Evolutionary conservation across 2,888 invertebrate genomes (phyloP).

Genomic region (Neuroscelio doddi): DNA sequence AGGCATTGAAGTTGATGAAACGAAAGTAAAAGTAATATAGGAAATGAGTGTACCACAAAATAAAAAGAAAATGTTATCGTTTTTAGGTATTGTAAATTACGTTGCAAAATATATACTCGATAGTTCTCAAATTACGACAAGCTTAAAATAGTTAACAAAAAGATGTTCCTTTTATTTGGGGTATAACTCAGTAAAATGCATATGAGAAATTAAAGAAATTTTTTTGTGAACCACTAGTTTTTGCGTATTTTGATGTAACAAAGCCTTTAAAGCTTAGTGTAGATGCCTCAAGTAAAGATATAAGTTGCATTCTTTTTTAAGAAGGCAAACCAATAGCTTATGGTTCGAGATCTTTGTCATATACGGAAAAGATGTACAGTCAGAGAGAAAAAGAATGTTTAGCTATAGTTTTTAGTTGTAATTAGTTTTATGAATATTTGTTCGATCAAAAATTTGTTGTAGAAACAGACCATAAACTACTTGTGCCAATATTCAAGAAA

Average conservation of each 20-base stretch:
- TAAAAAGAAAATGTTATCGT: slow-evolving; percentile 46
- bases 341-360: slow-evolving; percentile 51
- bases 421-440: no score
- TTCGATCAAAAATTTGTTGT: no score
- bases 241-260: slow-evolving; percentile 28
- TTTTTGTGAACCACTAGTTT: slow-evolving; percentile 31
- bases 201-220: slow-evolving; percentile 46
- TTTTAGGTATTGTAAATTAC: slow-evolving; percentile 55
- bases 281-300: slow-evolving; percentile 33
- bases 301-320: slow-evolving; percentile 50
- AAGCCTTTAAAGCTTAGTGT: slow-evolving; percentile 35
- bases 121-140: slow-evolving; percentile 40
- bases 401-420: no score
- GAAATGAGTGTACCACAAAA: slow-evolving; percentile 44
- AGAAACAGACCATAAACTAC: no score
- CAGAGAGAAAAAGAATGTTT: slow-evolving; percentile 56
- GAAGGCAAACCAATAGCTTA: slow-evolving; percentile 50
- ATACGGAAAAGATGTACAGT: slow-evolving; percentile 50
- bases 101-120: slow-evolving; percentile 55
- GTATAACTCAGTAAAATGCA: slow-evolving; percentile 47
- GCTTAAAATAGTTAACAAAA: slow-evolving; percentile 50
- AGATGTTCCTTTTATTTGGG: slow-evolving; percentile 52
- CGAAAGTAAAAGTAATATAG: slow-evolving; percentile 49
- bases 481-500: no score
- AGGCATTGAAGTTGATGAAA: slow-evolving; percentile 43